Evolutionary conservation across 2,113 vertebrate genomes (phyloP).

Genomic region (Chaetodon auriga): DNA sequence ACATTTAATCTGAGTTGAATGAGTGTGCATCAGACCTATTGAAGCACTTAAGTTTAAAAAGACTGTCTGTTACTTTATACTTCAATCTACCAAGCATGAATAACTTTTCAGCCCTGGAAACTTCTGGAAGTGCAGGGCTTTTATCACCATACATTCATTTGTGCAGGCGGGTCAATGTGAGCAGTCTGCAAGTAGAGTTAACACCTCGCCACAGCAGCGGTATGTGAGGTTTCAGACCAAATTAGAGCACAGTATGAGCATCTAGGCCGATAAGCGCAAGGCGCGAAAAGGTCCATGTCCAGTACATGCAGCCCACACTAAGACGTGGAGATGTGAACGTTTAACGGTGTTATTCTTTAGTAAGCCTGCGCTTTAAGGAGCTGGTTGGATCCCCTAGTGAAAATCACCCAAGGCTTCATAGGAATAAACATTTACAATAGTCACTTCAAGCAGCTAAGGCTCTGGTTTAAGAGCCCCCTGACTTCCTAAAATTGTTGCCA

Average conservation of each 20-base stretch:
- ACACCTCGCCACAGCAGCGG: neutral
- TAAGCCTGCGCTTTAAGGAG: neutral
- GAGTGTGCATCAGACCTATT: neutral
- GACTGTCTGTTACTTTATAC: neutral
- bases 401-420: neutral
- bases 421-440: neutral
- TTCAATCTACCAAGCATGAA: neutral
- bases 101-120: neutral
- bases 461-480: neutral
- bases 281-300: neutral
- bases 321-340: neutral
- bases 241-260: conserved; percentile 1
- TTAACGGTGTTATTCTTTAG: neutral
- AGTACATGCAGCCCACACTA: too few relatives aligned
- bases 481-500: neutral
- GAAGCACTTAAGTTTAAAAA: neutral
- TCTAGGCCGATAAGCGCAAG: neutral
- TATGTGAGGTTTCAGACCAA: conserved; percentile 18
- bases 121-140: neutral
- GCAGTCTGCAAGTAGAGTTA: neutral
- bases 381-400: neutral
- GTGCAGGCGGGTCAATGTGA: neutral
- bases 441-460: neutral
- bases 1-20: neutral
- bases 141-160: neutral